Evolutionary conservation across 2,888 invertebrate genomes (phyloP), one percentile per base, ranked within the genome.

Genomic region (Colostygia pectinataria): DNA sequence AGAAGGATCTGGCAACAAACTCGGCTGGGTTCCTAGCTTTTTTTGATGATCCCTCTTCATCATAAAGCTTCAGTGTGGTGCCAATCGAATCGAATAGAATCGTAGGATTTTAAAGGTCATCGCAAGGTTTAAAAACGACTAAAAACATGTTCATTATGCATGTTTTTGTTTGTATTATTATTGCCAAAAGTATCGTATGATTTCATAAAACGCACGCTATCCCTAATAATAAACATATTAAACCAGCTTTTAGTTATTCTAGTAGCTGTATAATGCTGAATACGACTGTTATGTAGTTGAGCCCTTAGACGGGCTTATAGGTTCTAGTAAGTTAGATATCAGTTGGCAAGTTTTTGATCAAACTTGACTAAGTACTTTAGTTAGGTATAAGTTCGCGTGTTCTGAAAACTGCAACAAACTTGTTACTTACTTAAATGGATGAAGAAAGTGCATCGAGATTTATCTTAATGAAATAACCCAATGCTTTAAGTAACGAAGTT

Each of bases 391-490:
- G 66, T 74, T 70, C 53, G 49, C 54, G 47, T 63, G 61, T 62
- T 66, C 38, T 60, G 57, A 54, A 59, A 66, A 68, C 66, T 66
- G 70, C 67, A 70, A 64, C 62, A 66, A 71, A 68, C 68, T 69
- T 66, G 49, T 66, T 63, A 71, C 66, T 63, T 63, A 66, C 54
- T 48, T 52, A 55, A 52, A 68, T 62, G 59, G 56, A 68, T 57
- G 59, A 57, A 70, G 60, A 68, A 66, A 61, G 60, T 59, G 64
- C 60, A 64, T 48, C 59, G 54, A 38, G 55, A 61, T 65, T 65
- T 34, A 39, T 62, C 60, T 65, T 69, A 66, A 64, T 65, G 50
- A 54, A 61, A 59, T 59, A 50, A 56, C 38, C 42, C 25, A 45
- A 51, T 41, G 50, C 54, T 53, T 46, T 46, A 53, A 43, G 23